Evolutionary conservation across 2,797 vertebrate genomes (phyloP), one percentile per base, ranked within the genome.

Genomic region (Arvicola amphibius): DNA sequence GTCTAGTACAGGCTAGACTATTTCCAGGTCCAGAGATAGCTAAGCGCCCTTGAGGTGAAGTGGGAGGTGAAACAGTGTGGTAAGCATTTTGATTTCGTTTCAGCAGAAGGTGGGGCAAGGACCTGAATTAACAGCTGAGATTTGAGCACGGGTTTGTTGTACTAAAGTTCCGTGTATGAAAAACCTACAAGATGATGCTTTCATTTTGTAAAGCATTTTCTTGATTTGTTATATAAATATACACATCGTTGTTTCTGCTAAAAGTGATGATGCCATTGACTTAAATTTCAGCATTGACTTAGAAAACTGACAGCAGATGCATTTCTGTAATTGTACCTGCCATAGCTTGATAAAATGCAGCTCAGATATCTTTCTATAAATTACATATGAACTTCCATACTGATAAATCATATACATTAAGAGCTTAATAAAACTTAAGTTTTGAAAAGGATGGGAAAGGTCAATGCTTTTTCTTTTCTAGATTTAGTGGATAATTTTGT

Each of bases 221-320:
- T 91, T 94, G 27, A 11, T 69, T 84, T 91, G 12, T 90, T 67
- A 51, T 27, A 13, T 94, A 37, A 92, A 79, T 78, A 79, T 19
- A 61, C 84, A 34, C 34, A 65, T 37, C 84, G 37, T 87, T 14
- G 67, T 80, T 65, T 93, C 65, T 95, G 46, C 53, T 69, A 71
- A 83, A 90, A 77, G 78, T 88, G 59, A 17, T 79, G 43, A 48
- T 63, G 37, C 23, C 34, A 46, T 85, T 23, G 32, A 71, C 34
- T 69, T 84, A 93, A 93, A 27, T 88, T 71, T 90, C 77, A 97
- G 8, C 32, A 76, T 40, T 59, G n/a, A 84, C 23, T 29, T 61
- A 73, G 76, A 92, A 77, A 65, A 76, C 34, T 74, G 29, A 27
- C n/a, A 13, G 51, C 25, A 51, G 19, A 84, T 67, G 32, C 65